Percentiles rank a stretch among this genome's conserved stretches.
phyloP scores from a whole-genome alignment of 2,797 vertebrate species.

The Acanthiza pusilla region DNA sequence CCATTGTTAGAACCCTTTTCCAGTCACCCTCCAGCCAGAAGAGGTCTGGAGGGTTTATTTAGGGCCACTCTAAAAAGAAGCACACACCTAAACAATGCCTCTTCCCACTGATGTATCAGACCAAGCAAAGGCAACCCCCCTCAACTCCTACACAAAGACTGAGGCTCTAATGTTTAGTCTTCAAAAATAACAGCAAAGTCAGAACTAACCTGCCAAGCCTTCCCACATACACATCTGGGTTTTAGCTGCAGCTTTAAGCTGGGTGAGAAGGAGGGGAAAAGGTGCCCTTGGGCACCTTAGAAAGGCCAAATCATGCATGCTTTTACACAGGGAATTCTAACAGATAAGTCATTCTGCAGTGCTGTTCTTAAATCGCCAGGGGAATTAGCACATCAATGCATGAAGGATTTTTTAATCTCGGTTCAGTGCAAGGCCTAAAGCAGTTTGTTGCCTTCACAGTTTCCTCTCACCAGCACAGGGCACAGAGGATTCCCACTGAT shows the following conservation, averaged over 20 bases:
- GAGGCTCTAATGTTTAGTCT: neutral
- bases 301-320: neutral
- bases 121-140: neutral
- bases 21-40: neutral
- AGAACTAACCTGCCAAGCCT: neutral
- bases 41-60: neutral
- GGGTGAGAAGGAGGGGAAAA: neutral
- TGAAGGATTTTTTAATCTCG: neutral
- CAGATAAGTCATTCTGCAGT: neutral
- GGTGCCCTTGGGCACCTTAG: neutral
- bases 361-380: neutral
- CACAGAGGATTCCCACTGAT: neutral
- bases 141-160: neutral
- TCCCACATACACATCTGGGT: accelerated
- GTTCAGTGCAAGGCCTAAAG: neutral
- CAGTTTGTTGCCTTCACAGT: neutral
- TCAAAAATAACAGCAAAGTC: neutral
- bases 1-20: neutral
- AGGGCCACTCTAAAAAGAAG: neutral
- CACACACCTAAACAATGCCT: neutral
- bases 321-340: neutral
- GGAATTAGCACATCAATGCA: neutral
- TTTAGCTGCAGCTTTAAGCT: neutral
- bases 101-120: neutral
- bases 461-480: neutral